Evolutionary conservation across 2,797 vertebrate genomes (phyloP), one percentile per base, ranked within the genome.

Genomic region (Acipenser ruthenus): DNA sequence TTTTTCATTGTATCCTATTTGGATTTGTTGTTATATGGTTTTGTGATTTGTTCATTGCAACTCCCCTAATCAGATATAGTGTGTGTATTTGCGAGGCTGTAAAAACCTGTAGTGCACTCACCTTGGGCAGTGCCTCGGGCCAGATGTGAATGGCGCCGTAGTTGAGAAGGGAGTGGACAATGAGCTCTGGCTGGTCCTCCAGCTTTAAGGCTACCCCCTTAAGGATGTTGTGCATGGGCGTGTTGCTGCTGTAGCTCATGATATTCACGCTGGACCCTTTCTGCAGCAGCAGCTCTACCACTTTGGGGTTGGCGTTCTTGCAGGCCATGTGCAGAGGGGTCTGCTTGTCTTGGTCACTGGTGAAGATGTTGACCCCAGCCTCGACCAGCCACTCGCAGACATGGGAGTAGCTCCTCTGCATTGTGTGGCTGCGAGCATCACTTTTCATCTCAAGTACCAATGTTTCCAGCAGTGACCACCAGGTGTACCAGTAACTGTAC

Each of bases 231-330:
- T 98, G 95, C 86, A 99, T 86, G 11, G 95, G 91, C 0, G 90
- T 92, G 65, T 94, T 93, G 0, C 93, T 95, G 0, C 95, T 91
- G 0, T 98, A 99, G 83, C 90, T 89, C 95, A 96, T 97, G 74
- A 82, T 2, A 0, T 98, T 97, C 66, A 93, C 91, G 0, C 55
- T 68, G 50, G 93, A 90, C 0, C 93, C 93, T 0, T 62, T 69
- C 8, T 82, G 79, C 71, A 98, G 88, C 65, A 99, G 88, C 15
- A 97, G 71, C 65, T 95, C 91, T 12, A 88, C 89, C 0, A 92
- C 15, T 0, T 83, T 87, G 0, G 89, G 77, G 0, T 94, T 94
- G 37, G 76, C 92, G 0, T 86, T 93, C 83, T 93, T 95, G 72
- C 95, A 97, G 67, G 94, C 93, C 86, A 93, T 82, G 82, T 99